Evolutionary conservation across 2,113 vertebrate species (phyloP), one percentile per base, ranked within the genome.

Genomic region (Rhinoptilus africanus): DNA sequence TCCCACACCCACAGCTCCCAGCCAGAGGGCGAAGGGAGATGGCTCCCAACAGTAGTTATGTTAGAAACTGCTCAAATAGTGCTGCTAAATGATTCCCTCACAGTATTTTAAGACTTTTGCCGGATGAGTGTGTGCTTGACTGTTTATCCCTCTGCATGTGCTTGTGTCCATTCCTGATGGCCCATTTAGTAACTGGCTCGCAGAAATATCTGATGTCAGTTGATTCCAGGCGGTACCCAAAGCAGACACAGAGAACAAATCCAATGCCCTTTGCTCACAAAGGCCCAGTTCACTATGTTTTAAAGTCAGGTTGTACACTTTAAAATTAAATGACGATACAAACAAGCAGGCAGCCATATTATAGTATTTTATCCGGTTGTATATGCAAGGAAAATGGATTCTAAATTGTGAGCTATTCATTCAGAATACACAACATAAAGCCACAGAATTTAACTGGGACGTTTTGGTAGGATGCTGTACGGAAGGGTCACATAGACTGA

Each of bases 401-500:
- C 9, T 41, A 20, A 88, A 63, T 4, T 2, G 51, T 26, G 68
- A 86, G 64, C 24, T 23, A 21, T 34, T 93, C 21, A 1, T 56
- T 88, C 39, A 24, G 75, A 56, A 60, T 10, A 12, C 76, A 67
- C 72, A 92, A n/a, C 15, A 41, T 35, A 66, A 90, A 89, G 43
- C 23, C 88, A 27, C 48, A 84, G 91, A 66, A 45, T 79, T 66
- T 54, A 88, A 83, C 85, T 4, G 10, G 68, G 45, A 71, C 34
- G 4, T 10, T 63, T 93, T 34, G 85, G 87, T 85, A 76, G 88
- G 94, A 82, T 85, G 95, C 80, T 87, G 92, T 39, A 77, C 10
- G 16, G 41, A 95, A 64, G 87, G 84, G 92, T 97, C 93, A 95
- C 74, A 51, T 5, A 96, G 85, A 95, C 96, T 96, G 94, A 97